phyloP scores from a whole-genome alignment of 2,888 invertebrate species.

The Lumbricus terrestris region DNA sequence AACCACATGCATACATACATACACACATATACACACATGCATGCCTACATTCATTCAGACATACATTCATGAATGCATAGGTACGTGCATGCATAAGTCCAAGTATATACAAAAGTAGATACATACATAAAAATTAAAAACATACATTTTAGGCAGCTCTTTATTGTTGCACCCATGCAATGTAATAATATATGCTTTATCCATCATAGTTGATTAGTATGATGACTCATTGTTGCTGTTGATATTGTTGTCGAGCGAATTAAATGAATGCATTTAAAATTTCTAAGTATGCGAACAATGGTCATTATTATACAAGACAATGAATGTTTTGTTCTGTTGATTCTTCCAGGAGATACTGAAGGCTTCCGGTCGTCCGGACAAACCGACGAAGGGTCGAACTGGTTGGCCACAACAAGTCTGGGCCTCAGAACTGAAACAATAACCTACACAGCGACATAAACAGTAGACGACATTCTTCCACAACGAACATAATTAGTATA shows the following conservation, averaged over 20 bases:
- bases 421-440: slow-evolving; percentile 69
- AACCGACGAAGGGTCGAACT: slow-evolving; percentile 71
- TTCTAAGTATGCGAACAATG: not conserved
- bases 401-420: slow-evolving; percentile 97
- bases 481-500: not conserved
- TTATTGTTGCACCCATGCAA: too few species aligned
- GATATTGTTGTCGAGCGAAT: not conserved
- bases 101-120: too few species aligned
- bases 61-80: too few species aligned
- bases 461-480: not conserved
- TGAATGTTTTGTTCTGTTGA: not conserved
- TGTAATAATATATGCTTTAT: too few species aligned
- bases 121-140: too few species aligned
- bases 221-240: too few species aligned
- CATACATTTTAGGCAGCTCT: too few species aligned
- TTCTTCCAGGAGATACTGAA: slow-evolving; percentile 31
- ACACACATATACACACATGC: too few species aligned
- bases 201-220: too few species aligned
- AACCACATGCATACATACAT: too few species aligned
- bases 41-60: too few species aligned
- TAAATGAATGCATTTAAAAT: not conserved
- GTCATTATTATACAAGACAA: not conserved
- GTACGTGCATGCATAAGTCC: too few species aligned
- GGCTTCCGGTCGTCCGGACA: slow-evolving; percentile 24
- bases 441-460: not conserved